A percentile compares a stretch with the other conserved stretches of the same genome.
Evolutionary conservation across 2,113 vertebrate species (phyloP).

Genomic region (Montifringilla adamsi): DNA sequence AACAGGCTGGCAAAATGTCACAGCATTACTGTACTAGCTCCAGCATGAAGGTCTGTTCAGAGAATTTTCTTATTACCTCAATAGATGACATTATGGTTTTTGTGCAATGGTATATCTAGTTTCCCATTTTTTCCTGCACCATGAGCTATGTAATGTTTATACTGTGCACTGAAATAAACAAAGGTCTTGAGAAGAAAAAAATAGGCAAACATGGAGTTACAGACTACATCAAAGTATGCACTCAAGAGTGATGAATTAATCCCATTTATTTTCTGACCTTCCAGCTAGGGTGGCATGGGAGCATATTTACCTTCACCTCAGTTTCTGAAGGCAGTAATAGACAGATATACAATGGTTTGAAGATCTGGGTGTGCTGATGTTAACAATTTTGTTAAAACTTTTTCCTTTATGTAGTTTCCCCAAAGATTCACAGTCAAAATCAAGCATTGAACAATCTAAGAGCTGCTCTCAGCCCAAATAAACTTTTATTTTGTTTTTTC

Average conservation of each 20-base stretch:
- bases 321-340: neutral
- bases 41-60: neutral
- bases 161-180: neutral
- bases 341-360: neutral
- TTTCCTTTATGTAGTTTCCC: neutral
- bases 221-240: rapidly evolving
- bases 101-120: neutral
- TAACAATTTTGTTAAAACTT: neutral
- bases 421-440: neutral
- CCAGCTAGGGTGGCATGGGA: rapidly evolving
- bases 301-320: neutral
- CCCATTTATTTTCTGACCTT: neutral
- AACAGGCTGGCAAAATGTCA: neutral
- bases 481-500: neutral
- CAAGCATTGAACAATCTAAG: neutral
- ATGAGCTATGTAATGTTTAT: neutral
- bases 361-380: rapidly evolving
- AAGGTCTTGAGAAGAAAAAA: neutral
- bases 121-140: neutral
- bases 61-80: neutral
- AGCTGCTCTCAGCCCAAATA: neutral
- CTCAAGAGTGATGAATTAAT: neutral
- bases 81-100: neutral
- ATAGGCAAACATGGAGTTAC: neutral
- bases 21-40: neutral